A percentile compares a stretch with the other conserved stretches of the same genome.
Evolutionary conservation across 2,888 invertebrate genomes (phyloP).

Genomic region (Stenolophus ochropezus): DNA sequence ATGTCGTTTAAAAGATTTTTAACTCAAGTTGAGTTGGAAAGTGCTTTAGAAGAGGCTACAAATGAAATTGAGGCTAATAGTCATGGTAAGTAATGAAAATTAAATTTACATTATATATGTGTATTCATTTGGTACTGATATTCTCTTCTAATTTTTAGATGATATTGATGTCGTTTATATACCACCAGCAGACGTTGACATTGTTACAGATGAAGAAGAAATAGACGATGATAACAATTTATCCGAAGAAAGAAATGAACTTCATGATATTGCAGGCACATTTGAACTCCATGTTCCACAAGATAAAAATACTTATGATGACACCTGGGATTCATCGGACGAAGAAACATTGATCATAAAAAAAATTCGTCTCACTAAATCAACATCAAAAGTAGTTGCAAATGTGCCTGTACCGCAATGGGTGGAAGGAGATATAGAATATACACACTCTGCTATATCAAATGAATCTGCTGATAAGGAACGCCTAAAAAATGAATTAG

Average conservation of each 20-base stretch:
- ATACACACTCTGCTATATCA: background rate
- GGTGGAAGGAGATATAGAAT: background rate
- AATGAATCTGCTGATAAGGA: slow-evolving; percentile 12
- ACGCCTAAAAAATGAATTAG: slow-evolving; percentile 22
- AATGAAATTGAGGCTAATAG: background rate
- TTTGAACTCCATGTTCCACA: background rate
- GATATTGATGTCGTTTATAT: background rate
- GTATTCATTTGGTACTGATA: background rate
- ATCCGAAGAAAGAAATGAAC: background rate
- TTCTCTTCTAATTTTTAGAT: background rate
- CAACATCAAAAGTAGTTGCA: background rate
- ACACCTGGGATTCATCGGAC: background rate
- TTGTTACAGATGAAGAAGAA: background rate
- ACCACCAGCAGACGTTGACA: background rate
- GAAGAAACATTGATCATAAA: background rate
- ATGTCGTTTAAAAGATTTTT: background rate
- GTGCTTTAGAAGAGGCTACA: background rate
- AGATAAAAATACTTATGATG: background rate
- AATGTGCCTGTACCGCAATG: background rate
- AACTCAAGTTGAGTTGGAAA: background rate
- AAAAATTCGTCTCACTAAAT: background rate
- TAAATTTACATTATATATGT: background rate
- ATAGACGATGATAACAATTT: background rate
- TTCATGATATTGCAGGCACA: background rate
- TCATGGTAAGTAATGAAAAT: background rate